Evolutionary conservation across 2,797 vertebrate genomes (phyloP), one percentile per base, ranked within the genome.

Genomic region (Ibycter americanus): DNA sequence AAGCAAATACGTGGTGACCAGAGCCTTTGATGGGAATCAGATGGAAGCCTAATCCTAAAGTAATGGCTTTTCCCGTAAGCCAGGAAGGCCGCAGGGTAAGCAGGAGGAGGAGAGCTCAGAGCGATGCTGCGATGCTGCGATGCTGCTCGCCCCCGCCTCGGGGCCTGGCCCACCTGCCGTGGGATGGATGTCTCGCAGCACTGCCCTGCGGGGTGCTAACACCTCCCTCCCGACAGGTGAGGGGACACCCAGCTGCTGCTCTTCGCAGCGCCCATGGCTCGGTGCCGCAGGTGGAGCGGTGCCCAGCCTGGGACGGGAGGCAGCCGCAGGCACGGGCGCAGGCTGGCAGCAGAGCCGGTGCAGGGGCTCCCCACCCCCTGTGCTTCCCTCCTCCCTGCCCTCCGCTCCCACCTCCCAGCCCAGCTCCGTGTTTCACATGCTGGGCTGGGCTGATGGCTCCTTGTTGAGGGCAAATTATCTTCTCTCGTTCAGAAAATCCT

Each of bases 1-100:
- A 96, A 98, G 95, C 97, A 97, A 97, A 97, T 29, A 96, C 44
- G 38, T 21, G 11, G 89, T 97, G 98, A 97, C 97, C 97, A 76
- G 97, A 95, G 95, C 88, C 90, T 97, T 95, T 96, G 96, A 96
- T 96, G 97, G 97, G 89, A 93, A 87, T 97, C 97, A 95, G 91
- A 81, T n/a, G 44, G 95, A 93, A 97, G 95, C 89, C 96, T 97
- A 92, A 97, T 97, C 97, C 97, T 58, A 78, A 90, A 22, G 95
- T 66, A 96, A 97, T 58, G 90, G 71, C 90, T 97, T 96, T 96
- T 86, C 74, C 94, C 79, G 0, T 52, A 71, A 95, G 83, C 88
- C 94, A 70, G 93, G 74, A 86, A 78, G 91, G 90, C 94, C 34
- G 4, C 6, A 11, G 94, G 61, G 31, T 27, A 15, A 47, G 56